A percentile compares a stretch with the other conserved stretches of the same genome.
Evolutionary conservation across 2,797 vertebrate species (phyloP).

Genomic region (Labeo calbasu): DNA sequence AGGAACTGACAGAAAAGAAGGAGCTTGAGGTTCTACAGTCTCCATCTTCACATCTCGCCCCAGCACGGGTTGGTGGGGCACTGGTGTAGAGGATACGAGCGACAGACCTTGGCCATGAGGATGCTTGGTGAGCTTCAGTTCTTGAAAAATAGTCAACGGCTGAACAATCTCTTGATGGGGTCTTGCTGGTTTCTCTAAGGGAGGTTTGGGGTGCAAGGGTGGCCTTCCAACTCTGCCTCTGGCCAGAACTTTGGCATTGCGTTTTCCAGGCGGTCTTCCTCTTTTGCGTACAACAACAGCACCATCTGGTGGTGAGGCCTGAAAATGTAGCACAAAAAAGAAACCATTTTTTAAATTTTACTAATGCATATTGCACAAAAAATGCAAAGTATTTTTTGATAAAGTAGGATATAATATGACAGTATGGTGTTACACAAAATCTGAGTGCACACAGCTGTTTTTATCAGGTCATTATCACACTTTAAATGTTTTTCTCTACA

Average conservation of each 20-base stretch:
- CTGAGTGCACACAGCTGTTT: neutral
- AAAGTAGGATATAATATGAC: neutral
- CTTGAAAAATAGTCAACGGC: slow-evolving; percentile 43
- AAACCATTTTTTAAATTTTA: neutral
- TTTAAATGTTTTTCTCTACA: neutral
- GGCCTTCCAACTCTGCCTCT: slow-evolving; percentile 63
- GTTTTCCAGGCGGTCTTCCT: slow-evolving; percentile 77
- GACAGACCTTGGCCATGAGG: slow-evolving; percentile 74
- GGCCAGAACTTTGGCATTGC: slow-evolving; percentile 62
- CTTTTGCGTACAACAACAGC: slow-evolving; percentile 69
- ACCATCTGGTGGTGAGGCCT: slow-evolving; percentile 62
- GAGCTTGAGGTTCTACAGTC: slow-evolving; percentile 36
- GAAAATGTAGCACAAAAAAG: slow-evolving; percentile 4
- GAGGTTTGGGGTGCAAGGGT: slow-evolving; percentile 57
- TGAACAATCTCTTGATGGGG: slow-evolving; percentile 56
- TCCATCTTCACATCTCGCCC: slow-evolving; percentile 45
- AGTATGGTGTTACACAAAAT: no score
- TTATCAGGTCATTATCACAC: neutral
- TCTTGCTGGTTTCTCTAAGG: slow-evolving; percentile 48
- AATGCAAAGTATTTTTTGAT: neutral
- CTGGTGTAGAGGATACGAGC: slow-evolving; percentile 59
- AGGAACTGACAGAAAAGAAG: slow-evolving; percentile 45
- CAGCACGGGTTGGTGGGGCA: slow-evolving; percentile 41
- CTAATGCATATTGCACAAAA: neutral
- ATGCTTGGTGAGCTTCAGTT: slow-evolving; percentile 64